phyloP scores from a whole-genome alignment of 2,888 invertebrate species.

The Orthonevra nobilis region DNA sequence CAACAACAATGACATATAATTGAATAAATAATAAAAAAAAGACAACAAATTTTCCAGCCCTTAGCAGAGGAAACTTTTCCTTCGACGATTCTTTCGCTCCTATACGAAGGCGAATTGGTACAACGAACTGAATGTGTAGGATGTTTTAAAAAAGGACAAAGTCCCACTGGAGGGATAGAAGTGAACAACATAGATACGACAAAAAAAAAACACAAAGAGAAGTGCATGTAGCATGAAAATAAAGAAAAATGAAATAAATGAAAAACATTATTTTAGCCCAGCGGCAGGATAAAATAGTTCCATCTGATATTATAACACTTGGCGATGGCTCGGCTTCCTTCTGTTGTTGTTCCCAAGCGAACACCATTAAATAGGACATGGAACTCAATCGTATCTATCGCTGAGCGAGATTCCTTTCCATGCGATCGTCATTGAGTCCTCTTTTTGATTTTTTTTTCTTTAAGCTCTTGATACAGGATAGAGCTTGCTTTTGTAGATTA shows the following conservation, averaged over 20 bases:
- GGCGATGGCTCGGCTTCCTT: conserved; percentile 27
- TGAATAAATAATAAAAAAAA: conserved; percentile 27
- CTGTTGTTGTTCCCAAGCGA: conserved; percentile 54
- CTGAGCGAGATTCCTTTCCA: conserved; percentile 16
- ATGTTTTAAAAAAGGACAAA: conserved; percentile 7
- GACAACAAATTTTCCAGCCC: too few relatives aligned
- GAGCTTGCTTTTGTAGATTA: conserved; percentile 26
- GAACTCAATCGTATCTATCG: conserved; percentile 62
- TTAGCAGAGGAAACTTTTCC: conserved; percentile 6
- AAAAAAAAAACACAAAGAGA: not conserved
- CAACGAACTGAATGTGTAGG: conserved; percentile 18
- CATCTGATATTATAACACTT: conserved; percentile 61
- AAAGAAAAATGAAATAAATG: conserved; percentile 3
- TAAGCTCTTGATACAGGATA: conserved; percentile 9
- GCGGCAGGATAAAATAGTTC: conserved; percentile 58
- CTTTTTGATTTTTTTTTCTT: not conserved
- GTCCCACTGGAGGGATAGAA: conserved; percentile 21
- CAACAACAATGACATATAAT: conserved; percentile 22
- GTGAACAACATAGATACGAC: conserved; percentile 31
- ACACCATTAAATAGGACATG: conserved; percentile 53
- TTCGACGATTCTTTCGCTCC: conserved; percentile 28
- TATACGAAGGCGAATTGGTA: too few relatives aligned
- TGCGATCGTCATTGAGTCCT: too few relatives aligned
- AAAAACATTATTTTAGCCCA: conserved; percentile 35
- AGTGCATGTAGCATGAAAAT: not conserved